Conservation (phyloP, 2,888 invertebrate genomes). For the Escarpia spicata region DNA sequence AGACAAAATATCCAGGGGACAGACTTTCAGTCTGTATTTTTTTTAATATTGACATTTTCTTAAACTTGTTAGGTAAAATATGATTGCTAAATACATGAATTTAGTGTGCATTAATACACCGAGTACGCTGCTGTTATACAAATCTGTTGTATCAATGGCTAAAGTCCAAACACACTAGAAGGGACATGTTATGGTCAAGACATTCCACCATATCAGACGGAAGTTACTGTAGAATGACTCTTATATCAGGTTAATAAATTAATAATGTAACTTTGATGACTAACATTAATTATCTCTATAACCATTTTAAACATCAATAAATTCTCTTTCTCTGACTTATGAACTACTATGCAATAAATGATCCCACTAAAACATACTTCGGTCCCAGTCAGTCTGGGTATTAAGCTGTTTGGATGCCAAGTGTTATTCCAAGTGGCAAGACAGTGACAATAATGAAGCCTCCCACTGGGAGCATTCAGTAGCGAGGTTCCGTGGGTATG, state of each 20-base stretch:
- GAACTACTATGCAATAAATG: neutral
- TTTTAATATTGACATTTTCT: too few species aligned
- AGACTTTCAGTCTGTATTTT: too few species aligned
- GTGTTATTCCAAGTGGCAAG: neutral
- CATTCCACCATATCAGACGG: too few species aligned
- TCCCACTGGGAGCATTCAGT: neutral
- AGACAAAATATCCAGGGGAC: too few species aligned
- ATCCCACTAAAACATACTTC: neutral
- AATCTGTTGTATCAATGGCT: too few species aligned
- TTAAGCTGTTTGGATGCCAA: neutral
- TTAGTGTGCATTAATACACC: too few species aligned
- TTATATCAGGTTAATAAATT: neutral
- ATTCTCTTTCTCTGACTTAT: neutral
- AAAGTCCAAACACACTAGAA: too few species aligned
- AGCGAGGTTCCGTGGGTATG: neutral
- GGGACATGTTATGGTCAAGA: too few species aligned
- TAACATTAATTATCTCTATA: constrained; percentile 8
- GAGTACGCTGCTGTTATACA: too few species aligned
- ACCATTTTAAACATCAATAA: neutral
- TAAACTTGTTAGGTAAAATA: too few species aligned
- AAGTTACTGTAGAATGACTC: too few species aligned
- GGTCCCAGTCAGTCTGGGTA: neutral
- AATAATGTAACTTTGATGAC: neutral
- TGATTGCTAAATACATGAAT: too few species aligned
- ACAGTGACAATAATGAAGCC: neutral